A percentile compares a stretch with the other conserved stretches of the same genome.
Conservation (phyloP, 1,140 invertebrate genomes). For the Leguminivora glycinivorella region DNA sequence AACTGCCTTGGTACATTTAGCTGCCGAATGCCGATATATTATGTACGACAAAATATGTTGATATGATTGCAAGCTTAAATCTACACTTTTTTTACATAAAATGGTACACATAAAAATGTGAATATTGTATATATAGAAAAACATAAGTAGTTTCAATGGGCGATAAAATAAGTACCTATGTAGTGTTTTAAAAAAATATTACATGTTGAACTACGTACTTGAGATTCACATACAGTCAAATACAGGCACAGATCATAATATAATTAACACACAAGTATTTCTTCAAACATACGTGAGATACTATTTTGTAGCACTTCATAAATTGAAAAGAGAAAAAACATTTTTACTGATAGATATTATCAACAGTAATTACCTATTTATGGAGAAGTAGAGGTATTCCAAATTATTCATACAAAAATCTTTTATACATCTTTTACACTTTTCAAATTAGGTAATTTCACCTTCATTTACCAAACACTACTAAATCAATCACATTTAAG, state of each 20-base stretch:
- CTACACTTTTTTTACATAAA: background rate
- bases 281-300: too few relatives aligned
- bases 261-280: background rate
- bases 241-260: background rate
- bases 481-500: too few relatives aligned
- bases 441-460: too few relatives aligned
- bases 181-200: too few relatives aligned
- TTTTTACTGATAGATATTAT: background rate
- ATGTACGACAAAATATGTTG: background rate
- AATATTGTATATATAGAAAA: background rate
- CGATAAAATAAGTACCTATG: background rate
- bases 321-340: too few relatives aligned
- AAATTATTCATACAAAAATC: too few relatives aligned
- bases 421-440: too few relatives aligned
- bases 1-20: conserved; percentile 14
- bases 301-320: too few relatives aligned
- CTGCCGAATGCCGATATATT: too few relatives aligned
- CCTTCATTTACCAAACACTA: too few relatives aligned
- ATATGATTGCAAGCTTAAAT: background rate
- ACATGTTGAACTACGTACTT: background rate
- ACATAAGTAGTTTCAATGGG: background rate
- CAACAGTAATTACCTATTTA: background rate
- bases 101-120: background rate
- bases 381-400: background rate
- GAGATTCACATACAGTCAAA: background rate